These are phyloP conservation scores for Cerceris ruficornis DNA, from an alignment of 2,888 invertebrate genomes.

Conservation along the genomic window DNA sequence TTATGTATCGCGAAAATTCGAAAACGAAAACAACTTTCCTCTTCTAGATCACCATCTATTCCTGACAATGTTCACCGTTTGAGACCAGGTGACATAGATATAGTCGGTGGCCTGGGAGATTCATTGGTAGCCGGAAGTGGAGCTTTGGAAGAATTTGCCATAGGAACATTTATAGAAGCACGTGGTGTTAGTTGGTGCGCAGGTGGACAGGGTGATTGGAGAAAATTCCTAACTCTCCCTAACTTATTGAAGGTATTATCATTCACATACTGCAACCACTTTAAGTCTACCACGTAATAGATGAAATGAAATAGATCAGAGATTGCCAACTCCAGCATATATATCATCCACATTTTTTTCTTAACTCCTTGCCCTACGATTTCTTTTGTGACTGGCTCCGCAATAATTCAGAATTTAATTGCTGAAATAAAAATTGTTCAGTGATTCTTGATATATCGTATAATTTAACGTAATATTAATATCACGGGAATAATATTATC, in stretches of 20 bases:
- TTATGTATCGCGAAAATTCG: neutral
- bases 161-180: slow-evolving; percentile 89
- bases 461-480: too few species aligned
- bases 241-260: slow-evolving; percentile 84
- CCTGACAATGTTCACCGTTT: slow-evolving; percentile 87
- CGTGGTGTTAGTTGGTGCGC: slow-evolving; percentile 90
- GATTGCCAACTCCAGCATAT: too few species aligned
- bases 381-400: too few species aligned
- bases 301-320: neutral
- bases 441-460: too few species aligned
- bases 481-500: too few species aligned
- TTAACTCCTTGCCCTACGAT: too few species aligned
- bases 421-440: too few species aligned
- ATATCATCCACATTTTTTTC: too few species aligned
- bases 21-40: neutral
- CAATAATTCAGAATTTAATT: too few species aligned
- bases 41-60: slow-evolving; percentile 67
- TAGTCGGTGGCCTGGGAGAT: slow-evolving; percentile 88
- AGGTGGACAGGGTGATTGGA: slow-evolving; percentile 88
- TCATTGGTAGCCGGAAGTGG: slow-evolving; percentile 89
- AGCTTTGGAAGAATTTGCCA: slow-evolving; percentile 87
- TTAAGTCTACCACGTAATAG: neutral
- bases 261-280: neutral
- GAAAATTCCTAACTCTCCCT: slow-evolving; percentile 87
- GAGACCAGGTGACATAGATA: slow-evolving; percentile 88